Evolutionary conservation across 1,140 invertebrate genomes (phyloP).

Genomic region (Bicyclus anynana): DNA sequence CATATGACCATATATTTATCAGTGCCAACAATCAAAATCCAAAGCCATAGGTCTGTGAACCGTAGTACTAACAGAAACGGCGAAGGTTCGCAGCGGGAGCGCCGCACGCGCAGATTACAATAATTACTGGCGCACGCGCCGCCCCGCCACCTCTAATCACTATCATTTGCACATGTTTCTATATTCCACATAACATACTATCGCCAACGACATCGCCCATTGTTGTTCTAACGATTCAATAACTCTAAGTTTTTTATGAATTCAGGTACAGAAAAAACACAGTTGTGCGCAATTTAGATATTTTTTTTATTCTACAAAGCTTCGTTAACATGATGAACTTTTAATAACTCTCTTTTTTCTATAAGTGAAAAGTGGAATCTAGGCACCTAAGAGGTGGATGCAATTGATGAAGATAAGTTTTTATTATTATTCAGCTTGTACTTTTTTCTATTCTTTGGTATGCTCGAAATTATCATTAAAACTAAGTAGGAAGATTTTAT

Average conservation of each 20-base stretch:
- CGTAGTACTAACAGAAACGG: slow-evolving; percentile 47
- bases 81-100: slow-evolving; percentile 38
- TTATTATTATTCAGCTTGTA: too few species aligned
- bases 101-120: slow-evolving; percentile 61
- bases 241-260: slow-evolving; percentile 1
- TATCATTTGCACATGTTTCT: slow-evolving; percentile 71
- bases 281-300: neutral
- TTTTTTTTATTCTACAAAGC: neutral
- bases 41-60: slow-evolving; percentile 6
- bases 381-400: too few species aligned
- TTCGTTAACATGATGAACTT: too few species aligned
- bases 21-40: neutral
- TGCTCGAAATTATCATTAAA: too few species aligned
- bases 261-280: neutral
- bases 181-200: slow-evolving; percentile 62
- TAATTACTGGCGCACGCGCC: slow-evolving; percentile 61
- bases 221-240: slow-evolving; percentile 29
- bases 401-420: too few species aligned
- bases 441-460: too few species aligned
- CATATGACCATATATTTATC: neutral
- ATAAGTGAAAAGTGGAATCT: too few species aligned
- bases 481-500: too few species aligned
- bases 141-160: slow-evolving; percentile 59
- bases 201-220: slow-evolving; percentile 49
- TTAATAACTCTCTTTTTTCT: too few species aligned